Base-by-base conservation (phyloP, 1,140 invertebrate species). In the Bombyx mandarina region DNA sequence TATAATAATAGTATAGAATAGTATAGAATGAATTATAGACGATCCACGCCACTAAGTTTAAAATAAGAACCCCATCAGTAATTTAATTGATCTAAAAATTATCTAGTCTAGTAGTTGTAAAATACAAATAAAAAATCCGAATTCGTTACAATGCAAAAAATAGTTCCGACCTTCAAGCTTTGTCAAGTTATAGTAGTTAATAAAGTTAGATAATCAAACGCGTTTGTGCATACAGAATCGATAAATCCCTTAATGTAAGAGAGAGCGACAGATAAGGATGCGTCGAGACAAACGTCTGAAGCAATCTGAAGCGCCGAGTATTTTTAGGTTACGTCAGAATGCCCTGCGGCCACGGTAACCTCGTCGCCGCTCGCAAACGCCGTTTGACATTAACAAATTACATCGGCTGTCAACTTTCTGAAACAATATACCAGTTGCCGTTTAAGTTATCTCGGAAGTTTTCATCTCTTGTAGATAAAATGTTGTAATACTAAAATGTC, bases 401-500 rank as follows among this genome's bases (percentile, higher is more conserved):
- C 79, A 79, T 71, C 62, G 73, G 64, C 79, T 73, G 75, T 78
- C 77, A 77, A 75, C 73, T 78, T 77, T 77, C 67, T 81, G 79
- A 86, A 84, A 84, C 83, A 86, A 86, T 86, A 84, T 84, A 83
- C 76, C 75, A 73, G 74, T 80, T 79, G 77, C 72, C 79, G 83
- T 84, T 84, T 83, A 83, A 77, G 73, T 84, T 86, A 86, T 84
- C 82, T 86, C 60, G 60, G 63, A 63, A 81, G 69, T 84, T 83
- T 83, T 84, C 79, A 77, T 83, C 75, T 73, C 73, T 72, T 73
- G 69, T 76, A 82, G 81, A 86, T 86, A 86, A 82, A 78, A 78
- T 70, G 80, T 82, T 82, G 77, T 84, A 84, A 77, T 79, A 83
- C 83, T 86, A 84, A 86, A 86, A 84, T 83, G 79, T 84, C 81